Percentiles rank a stretch among this genome's conserved stretches.
phyloP scores from a whole-genome alignment of 1,140 invertebrate genomes.

The Sogatella furcifera region DNA sequence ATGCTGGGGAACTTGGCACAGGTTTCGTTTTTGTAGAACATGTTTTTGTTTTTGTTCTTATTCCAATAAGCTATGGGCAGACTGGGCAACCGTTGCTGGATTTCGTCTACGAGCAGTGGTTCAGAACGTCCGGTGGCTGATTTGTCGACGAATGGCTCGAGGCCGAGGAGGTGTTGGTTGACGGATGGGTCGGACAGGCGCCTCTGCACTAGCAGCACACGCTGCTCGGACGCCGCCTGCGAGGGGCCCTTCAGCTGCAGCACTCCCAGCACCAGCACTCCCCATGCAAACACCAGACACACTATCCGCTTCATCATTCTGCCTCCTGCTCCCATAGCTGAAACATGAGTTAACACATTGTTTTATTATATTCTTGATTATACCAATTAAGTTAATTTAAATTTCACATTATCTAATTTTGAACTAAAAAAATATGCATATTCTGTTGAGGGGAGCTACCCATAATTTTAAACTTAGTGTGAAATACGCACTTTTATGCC shows the following conservation, averaged over 20 bases:
- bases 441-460: no score
- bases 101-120: constrained; percentile 61
- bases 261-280: constrained; percentile 17
- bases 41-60: constrained; percentile 56
- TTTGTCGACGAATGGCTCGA: constrained; percentile 51
- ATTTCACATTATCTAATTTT: no score
- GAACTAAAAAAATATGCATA: no score
- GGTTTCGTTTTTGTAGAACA: constrained; percentile 58
- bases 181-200: neutral
- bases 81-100: constrained; percentile 62
- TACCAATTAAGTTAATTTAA: no score
- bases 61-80: constrained; percentile 76
- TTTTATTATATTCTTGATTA: no score
- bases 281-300: constrained; percentile 23
- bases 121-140: constrained; percentile 51
- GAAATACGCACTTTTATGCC: no score
- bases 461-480: no score
- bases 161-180: constrained; percentile 18
- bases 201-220: constrained; percentile 1
- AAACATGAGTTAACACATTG: no score
- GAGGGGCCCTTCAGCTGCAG: constrained; percentile 15
- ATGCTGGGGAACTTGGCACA: constrained; percentile 74
- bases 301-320: constrained; percentile 16
- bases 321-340: constrained; percentile 7
- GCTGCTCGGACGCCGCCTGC: constrained; percentile 1